These are phyloP conservation scores for Protula sp. DNA, from an alignment of 2,888 invertebrate species.

Conservation along the genomic window DNA sequence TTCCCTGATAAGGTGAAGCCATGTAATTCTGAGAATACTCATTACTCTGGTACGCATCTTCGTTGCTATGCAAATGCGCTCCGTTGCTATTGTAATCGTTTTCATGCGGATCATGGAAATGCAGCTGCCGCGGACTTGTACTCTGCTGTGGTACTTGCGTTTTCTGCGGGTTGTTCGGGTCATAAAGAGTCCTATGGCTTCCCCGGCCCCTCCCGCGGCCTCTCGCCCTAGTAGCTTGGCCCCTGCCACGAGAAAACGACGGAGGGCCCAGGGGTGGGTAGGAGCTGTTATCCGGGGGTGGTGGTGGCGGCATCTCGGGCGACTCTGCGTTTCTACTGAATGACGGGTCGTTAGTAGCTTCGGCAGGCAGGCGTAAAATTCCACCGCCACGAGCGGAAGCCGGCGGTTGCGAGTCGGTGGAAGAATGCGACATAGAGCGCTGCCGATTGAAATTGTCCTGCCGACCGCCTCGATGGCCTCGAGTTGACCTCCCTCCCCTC, in stretches of 20 bases:
- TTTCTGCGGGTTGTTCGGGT: conserved; percentile 47
- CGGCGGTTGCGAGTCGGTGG: background rate
- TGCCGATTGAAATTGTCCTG: background rate
- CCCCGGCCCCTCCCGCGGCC: conserved; percentile 8
- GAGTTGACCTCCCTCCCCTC: too few relatives aligned
- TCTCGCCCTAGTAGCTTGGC: background rate
- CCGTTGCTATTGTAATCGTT: too few relatives aligned
- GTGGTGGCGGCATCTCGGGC: background rate
- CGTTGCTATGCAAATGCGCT: too few relatives aligned
- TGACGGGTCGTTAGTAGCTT: background rate
- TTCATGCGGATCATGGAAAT: too few relatives aligned
- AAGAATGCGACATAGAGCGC: background rate
- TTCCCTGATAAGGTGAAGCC: too few relatives aligned
- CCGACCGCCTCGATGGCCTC: background rate
- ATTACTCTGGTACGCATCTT: too few relatives aligned
- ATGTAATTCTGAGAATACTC: too few relatives aligned
- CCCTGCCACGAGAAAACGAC: background rate
- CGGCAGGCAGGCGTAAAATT: conserved; percentile 2
- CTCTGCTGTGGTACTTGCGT: too few relatives aligned
- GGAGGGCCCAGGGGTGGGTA: background rate
- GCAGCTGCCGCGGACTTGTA: too few relatives aligned
- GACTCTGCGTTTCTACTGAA: background rate
- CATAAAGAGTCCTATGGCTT: conserved; percentile 36
- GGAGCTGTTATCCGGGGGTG: background rate
- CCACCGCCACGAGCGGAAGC: conserved; percentile 2